Evolutionary conservation across 1,140 invertebrate species (phyloP), one percentile per base, ranked within the genome.

Genomic region (Agrypnia vestita): DNA sequence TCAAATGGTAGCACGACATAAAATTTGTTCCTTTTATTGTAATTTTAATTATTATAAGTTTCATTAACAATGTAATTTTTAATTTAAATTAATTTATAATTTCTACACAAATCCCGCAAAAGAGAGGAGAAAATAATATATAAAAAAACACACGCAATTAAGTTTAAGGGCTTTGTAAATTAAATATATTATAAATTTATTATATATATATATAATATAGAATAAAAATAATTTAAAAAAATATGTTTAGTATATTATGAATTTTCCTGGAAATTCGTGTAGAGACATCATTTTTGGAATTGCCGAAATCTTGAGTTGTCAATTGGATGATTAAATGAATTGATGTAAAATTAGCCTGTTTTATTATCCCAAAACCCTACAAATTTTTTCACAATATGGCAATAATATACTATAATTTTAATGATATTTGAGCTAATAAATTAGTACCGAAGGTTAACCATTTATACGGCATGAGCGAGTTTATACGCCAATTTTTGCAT

Each of bases 271-370:
- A 81, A 78, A 81, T 80, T 79, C 64, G 81, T 76, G 82, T 83
- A 83, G 82, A 80, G 79, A 83, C 82, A 83, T 83, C 82, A 83
- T 83, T 79, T 83, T 83, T 83, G 82, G 82, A 83, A 81, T 83
- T 80, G 79, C 82, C 79, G 82, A 83, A 80, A 83, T 83, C 80
- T 83, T 83, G 72, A 83, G 79, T 83, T 83, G 82, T 83, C 82
- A 83, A 81, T 83, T 83, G 80, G 79, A 83, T 83, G 82, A 83
- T 76, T 83, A 83, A 83, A 83, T 83, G 82, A 81, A 83, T 83
- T 83, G 82, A 78, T 83, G 82, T 83, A 83, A 83, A 83, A 77
- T 78, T 67, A 67, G 59, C 49, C 4, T 9, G 53, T 67, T 44
- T 67, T 67, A 17, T 47, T 67, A 47, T 19, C n/a, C 62, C 44